A percentile compares a stretch with the other conserved stretches of the same genome.
Conservation (phyloP, 2,888 invertebrate genomes). For the Drosophila testacea region DNA sequence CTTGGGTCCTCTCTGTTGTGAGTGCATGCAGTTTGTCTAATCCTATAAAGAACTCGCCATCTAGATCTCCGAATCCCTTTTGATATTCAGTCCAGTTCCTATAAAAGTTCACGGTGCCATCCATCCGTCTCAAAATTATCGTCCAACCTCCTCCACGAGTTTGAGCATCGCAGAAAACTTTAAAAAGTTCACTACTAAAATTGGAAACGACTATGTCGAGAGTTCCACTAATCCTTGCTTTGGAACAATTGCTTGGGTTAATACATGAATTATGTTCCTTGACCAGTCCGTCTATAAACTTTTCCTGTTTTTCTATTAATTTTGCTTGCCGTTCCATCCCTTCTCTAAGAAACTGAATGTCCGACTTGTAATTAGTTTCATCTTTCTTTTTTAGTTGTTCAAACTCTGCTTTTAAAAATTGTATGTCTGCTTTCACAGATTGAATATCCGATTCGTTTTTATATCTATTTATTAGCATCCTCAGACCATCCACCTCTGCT, state of each 20-base stretch:
- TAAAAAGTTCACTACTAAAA: neutral
- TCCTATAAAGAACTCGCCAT: constrained; percentile 13
- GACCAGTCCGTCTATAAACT: too few relatives aligned
- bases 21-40: constrained; percentile 15
- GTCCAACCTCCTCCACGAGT: constrained; percentile 2
- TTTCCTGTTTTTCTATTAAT: too few relatives aligned
- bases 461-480: too few relatives aligned
- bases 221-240: neutral
- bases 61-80: constrained; percentile 7
- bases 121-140: neutral
- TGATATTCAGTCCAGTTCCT: neutral
- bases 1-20: neutral
- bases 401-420: too few relatives aligned
- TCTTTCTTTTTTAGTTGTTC: too few relatives aligned
- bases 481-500: too few relatives aligned
- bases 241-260: neutral
- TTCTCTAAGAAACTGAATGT: too few relatives aligned
- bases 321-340: too few relatives aligned
- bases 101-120: neutral
- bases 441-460: too few relatives aligned
- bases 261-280: too few relatives aligned
- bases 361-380: too few relatives aligned
- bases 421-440: too few relatives aligned
- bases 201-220: neutral
- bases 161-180: neutral